Conservation (phyloP, 2,888 invertebrate genomes). For the Caprella mutica region DNA sequence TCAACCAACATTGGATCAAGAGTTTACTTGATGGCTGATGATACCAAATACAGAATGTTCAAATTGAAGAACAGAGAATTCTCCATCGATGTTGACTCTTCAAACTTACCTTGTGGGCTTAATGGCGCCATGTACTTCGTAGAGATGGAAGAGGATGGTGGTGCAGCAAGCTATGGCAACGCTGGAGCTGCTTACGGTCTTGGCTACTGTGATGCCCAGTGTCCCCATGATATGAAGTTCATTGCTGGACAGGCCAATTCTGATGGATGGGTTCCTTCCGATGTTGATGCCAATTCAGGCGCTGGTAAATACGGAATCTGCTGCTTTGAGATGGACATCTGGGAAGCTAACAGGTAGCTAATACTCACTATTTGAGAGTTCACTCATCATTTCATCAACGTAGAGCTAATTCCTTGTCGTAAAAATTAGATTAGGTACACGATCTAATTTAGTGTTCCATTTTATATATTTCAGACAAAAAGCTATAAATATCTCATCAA, state of each 20-base stretch:
- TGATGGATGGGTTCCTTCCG: slow-evolving; percentile 24
- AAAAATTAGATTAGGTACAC: too few relatives aligned
- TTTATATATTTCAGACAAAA: too few relatives aligned
- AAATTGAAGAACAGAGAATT: slow-evolving; percentile 31
- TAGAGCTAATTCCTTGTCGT: too few relatives aligned
- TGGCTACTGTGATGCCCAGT: slow-evolving; percentile 34
- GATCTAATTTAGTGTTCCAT: too few relatives aligned
- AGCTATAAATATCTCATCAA: too few relatives aligned
- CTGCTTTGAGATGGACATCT: slow-evolving; percentile 33
- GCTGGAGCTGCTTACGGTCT: slow-evolving; percentile 33
- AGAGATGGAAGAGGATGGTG: slow-evolving; percentile 34
- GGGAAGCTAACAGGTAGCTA: slow-evolving; percentile 33
- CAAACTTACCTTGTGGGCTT: slow-evolving; percentile 27
- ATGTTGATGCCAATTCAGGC: slow-evolving; percentile 28
- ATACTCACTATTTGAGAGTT: too few relatives aligned
- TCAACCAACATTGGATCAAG: slow-evolving; percentile 31
- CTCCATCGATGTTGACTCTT: slow-evolving; percentile 28
- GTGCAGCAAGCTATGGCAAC: slow-evolving; percentile 17
- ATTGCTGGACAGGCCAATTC: slow-evolving; percentile 32
- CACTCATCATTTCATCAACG: too few relatives aligned
- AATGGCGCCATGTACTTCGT: slow-evolving; percentile 34
- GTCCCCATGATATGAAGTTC: slow-evolving; percentile 34
- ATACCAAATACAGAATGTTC: slow-evolving; percentile 31
- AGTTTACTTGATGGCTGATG: slow-evolving; percentile 26
- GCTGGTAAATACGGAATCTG: slow-evolving; percentile 33